Percentiles rank a stretch among this genome's conserved stretches.
phyloP scores from a whole-genome alignment of 2,888 invertebrate genomes.

The Andrena camellia region DNA sequence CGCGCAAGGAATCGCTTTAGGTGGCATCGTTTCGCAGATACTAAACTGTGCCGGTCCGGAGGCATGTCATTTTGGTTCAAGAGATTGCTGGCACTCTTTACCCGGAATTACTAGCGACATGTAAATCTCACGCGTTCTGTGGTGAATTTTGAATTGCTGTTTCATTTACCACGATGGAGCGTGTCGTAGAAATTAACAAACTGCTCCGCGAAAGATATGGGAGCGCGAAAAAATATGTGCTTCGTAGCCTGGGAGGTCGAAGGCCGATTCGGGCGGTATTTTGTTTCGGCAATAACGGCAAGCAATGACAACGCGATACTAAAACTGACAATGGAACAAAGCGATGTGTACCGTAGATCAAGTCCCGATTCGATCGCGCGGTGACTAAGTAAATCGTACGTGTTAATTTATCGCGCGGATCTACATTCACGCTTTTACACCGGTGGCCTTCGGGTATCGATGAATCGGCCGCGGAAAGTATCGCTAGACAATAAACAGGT shows the following conservation, averaged over 20 bases:
- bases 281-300: conserved; percentile 6
- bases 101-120: no score
- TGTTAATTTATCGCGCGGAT: conserved; percentile 55
- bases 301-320: conserved; percentile 5
- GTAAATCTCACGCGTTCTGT: no score
- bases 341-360: conserved; percentile 34
- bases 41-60: neutral
- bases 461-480: conserved; percentile 30
- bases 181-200: neutral
- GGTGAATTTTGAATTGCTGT: no score
- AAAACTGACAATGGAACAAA: conserved; percentile 42
- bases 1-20: neutral
- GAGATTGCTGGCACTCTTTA: no score
- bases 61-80: neutral
- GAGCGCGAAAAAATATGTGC: neutral
- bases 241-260: neutral
- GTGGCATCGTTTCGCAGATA: neutral
- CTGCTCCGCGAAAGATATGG: neutral
- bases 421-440: conserved; percentile 50
- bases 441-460: conserved; percentile 45
- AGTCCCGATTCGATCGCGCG: conserved; percentile 32
- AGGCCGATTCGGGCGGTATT: conserved; percentile 4
- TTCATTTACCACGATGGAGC: neutral
- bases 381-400: conserved; percentile 50
- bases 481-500: conserved; percentile 32